Evolutionary conservation across 2,888 invertebrate species (phyloP).

Genomic region (Tipula helvola): DNA sequence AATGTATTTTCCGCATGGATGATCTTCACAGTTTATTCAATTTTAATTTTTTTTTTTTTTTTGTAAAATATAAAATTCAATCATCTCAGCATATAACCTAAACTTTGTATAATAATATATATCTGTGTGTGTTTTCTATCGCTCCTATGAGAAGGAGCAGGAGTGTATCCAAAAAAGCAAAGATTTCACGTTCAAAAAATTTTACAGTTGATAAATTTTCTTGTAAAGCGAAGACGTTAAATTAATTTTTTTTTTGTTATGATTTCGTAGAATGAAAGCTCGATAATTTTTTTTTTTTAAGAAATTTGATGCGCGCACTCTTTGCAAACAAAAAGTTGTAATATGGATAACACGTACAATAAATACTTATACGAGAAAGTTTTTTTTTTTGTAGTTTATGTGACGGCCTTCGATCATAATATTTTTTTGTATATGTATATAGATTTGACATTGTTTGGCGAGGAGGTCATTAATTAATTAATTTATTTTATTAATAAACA

Average conservation of each 20-base stretch:
- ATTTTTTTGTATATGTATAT: neutral
- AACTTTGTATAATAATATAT: neutral
- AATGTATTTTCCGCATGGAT: neutral
- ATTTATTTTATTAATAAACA: neutral
- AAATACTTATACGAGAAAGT: neutral
- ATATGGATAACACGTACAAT: neutral
- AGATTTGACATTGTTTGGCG: neutral
- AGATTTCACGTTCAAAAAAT: neutral
- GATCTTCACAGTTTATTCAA: neutral
- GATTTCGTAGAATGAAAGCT: neutral
- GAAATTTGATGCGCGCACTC: neutral
- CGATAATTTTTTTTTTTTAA: neutral
- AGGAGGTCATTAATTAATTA: neutral
- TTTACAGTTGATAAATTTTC: constrained; percentile 4
- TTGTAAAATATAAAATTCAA: neutral
- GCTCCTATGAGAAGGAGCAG: neutral
- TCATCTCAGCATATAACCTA: neutral
- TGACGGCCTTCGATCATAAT: neutral
- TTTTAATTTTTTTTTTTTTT: neutral
- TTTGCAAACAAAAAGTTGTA: neutral
- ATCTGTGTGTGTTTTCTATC: neutral
- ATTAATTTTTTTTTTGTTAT: neutral
- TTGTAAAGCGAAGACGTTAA: neutral
- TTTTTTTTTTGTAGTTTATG: neutral
- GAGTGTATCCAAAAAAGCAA: neutral